Percentiles rank a stretch among this genome's conserved stretches.
phyloP scores from a whole-genome alignment of 2,113 vertebrate species.

The Motacilla alba region DNA sequence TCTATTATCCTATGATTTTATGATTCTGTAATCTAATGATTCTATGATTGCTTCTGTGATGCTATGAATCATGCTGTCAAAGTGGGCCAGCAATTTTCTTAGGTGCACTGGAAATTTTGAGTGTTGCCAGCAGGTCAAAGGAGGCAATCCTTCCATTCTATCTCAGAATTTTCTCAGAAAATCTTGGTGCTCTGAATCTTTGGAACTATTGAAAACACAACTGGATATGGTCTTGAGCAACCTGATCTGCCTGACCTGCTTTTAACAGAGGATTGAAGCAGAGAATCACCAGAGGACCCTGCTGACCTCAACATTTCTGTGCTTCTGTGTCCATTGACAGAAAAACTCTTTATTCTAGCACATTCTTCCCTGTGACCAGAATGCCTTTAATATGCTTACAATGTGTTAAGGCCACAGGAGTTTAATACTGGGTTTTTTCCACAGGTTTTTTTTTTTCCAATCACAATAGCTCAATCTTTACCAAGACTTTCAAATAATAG shows the following conservation, averaged over 20 bases:
- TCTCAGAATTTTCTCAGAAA: not conserved
- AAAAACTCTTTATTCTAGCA: not conserved
- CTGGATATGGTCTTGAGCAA: not conserved
- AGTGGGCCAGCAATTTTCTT: not conserved
- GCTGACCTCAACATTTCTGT: not conserved
- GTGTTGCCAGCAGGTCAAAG: not conserved
- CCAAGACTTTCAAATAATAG: not conserved
- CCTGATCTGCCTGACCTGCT: not conserved
- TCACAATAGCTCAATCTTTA: not conserved
- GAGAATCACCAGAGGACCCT: not conserved
- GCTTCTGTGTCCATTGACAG: not conserved
- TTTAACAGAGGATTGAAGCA: not conserved
- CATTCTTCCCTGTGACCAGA: not conserved
- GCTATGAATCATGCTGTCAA: not conserved
- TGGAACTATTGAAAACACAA: not conserved
- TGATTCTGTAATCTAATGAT: not conserved
- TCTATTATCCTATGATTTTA: not conserved
- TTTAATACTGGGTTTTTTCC: not conserved
- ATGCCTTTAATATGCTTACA: not conserved
- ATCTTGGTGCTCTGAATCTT: not conserved
- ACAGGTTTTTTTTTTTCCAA: not conserved
- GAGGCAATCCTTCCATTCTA: not conserved
- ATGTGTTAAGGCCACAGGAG: not conserved
- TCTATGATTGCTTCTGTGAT: not conserved
- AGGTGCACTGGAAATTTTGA: not conserved